A percentile compares a stretch with the other conserved stretches of the same genome.
phyloP scores from a whole-genome alignment of 2,888 invertebrate genomes.

The Toxonevra muliebris region DNA sequence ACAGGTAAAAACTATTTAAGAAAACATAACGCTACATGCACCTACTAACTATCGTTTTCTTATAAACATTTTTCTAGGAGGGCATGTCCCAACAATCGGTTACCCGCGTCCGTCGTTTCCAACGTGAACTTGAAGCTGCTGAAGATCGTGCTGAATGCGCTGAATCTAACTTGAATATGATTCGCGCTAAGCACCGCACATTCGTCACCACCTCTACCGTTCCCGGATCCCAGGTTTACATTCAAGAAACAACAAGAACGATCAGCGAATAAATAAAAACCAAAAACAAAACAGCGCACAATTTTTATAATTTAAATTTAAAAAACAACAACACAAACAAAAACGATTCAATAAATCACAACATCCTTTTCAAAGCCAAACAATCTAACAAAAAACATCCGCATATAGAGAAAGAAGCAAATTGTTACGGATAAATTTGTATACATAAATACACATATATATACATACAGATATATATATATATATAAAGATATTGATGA shows the following conservation, averaged over 20 bases:
- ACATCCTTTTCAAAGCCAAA: background rate
- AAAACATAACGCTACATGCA: no score
- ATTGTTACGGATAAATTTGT: conserved; percentile 35
- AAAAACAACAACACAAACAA: conserved; percentile 8
- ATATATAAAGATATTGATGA: conserved; percentile 22
- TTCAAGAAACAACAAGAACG: conserved; percentile 81
- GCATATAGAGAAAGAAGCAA: conserved; percentile 12
- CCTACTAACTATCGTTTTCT: conserved; percentile 1
- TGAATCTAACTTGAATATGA: conserved; percentile 92
- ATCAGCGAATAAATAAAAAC: conserved; percentile 63
- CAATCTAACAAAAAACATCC: background rate
- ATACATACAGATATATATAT: background rate
- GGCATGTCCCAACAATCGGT: conserved; percentile 91
- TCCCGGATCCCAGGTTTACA: conserved; percentile 90
- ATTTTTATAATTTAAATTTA: conserved; percentile 42
- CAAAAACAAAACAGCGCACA: conserved; percentile 28
- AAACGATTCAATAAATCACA: background rate
- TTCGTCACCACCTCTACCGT: conserved; percentile 94
- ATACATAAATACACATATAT: conserved; percentile 47
- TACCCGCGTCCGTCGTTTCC: conserved; percentile 97
- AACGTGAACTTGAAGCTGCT: conserved; percentile 96
- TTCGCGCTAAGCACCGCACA: conserved; percentile 98
- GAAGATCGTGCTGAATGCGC: conserved; percentile 96
- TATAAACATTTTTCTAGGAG: conserved; percentile 71
- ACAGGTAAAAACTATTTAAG: conserved; percentile 70